Evolutionary conservation across 1,140 invertebrate species (phyloP).

Genomic region (Pomacea maculata): DNA sequence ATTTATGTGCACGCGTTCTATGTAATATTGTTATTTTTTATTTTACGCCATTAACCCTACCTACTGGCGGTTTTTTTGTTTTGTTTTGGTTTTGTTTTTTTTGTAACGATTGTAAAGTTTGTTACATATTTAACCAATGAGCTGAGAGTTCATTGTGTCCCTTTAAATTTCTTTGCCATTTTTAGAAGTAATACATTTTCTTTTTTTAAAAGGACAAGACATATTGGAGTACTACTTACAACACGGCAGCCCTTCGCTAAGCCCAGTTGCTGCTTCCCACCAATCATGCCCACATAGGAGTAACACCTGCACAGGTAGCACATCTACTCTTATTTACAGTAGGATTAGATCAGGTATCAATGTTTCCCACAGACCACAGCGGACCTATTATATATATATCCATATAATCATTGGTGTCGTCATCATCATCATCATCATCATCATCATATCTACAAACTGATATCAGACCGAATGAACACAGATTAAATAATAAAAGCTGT

Average conservation of each 20-base stretch:
- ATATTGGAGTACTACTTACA: neutral
- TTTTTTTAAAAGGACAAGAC: neutral
- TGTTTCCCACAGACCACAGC: neutral
- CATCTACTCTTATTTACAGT: too few species aligned
- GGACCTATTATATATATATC: neutral
- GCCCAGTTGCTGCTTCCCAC: constrained; percentile 12
- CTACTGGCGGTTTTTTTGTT: too few species aligned
- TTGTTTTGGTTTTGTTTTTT: too few species aligned
- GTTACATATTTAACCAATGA: too few species aligned
- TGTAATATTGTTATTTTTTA: too few species aligned
- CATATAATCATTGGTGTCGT: too few species aligned
- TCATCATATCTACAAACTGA: neutral
- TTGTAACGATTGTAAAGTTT: too few species aligned
- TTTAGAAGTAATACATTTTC: neutral
- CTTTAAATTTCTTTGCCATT: too few species aligned
- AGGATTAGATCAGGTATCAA: neutral
- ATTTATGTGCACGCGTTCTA: too few species aligned
- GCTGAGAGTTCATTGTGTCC: too few species aligned
- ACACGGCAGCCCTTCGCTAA: constrained; percentile 18
- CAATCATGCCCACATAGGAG: constrained; percentile 24
- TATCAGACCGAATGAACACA: neutral
- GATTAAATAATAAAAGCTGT: neutral
- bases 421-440: neutral
- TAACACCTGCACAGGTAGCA: constrained; percentile 4
- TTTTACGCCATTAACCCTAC: too few species aligned